Conservation (phyloP, 2,113 vertebrate genomes). For the Myotis brandtii region DNA sequence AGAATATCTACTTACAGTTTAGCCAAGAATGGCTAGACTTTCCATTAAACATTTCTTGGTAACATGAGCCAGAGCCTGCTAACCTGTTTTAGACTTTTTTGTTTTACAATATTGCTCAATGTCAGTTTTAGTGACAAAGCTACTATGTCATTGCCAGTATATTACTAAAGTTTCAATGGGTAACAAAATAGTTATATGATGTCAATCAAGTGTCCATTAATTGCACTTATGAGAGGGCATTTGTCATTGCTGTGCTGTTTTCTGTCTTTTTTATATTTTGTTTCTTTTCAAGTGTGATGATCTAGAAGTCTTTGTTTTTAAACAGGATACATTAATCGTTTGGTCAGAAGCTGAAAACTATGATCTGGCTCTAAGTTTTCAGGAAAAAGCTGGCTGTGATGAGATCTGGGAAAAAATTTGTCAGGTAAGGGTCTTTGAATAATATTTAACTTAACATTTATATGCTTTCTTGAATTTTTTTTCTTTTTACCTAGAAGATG, state of each 20-base stretch:
- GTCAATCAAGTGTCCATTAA: not conserved
- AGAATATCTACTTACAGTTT: not conserved
- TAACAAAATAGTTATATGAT: conserved; percentile 22
- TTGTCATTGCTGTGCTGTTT: conserved; percentile 34
- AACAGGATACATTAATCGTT: conserved; percentile 98
- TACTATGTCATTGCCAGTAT: conserved; percentile 6
- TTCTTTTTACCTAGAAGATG: not conserved
- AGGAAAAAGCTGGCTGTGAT: conserved; percentile 99
- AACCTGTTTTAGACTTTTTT: conserved; percentile 36
- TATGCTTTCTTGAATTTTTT: not conserved
- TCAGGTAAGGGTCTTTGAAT: conserved; percentile 89
- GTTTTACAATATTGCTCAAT: conserved; percentile 37
- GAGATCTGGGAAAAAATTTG: conserved; percentile 99
- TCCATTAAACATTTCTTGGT: not conserved
- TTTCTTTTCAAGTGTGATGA: conserved; percentile 52
- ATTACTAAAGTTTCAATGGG: conserved; percentile 8
- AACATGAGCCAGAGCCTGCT: not conserved
- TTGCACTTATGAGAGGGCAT: not conserved
- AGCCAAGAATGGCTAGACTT: not conserved
- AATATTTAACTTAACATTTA: not conserved
- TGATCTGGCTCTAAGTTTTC: conserved; percentile 98
- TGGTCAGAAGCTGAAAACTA: conserved; percentile 99
- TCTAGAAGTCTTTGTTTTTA: conserved; percentile 54
- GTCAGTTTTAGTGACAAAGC: not conserved
- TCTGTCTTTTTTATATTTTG: conserved; percentile 31